These are phyloP conservation scores for Crambe crambe DNA, from an alignment of 37 sponge, comb jelly and placozoan genomes.

Conservation along the genomic window DNA sequence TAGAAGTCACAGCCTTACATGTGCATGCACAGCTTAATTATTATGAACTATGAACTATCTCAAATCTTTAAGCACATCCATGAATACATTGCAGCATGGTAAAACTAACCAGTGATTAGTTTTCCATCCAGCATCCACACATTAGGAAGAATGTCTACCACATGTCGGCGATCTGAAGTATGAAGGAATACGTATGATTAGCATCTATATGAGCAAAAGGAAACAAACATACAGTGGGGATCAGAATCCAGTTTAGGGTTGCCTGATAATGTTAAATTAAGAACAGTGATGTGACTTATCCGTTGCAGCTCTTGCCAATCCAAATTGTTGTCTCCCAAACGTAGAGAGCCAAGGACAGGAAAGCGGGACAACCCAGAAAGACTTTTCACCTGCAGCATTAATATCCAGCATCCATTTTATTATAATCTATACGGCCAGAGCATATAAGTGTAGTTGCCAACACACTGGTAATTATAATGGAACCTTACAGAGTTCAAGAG, in stretches of 20 bases:
- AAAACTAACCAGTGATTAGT: constrained; percentile 58
- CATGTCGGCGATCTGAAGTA: constrained; percentile 61
- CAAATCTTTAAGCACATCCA: no score
- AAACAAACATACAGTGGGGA: constrained; percentile 59
- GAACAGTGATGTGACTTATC: constrained; percentile 41
- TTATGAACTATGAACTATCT: no score
- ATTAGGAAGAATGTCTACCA: constrained; percentile 60
- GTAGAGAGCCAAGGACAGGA: constrained; percentile 59
- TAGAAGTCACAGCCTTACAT: no score
- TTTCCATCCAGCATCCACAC: constrained; percentile 74
- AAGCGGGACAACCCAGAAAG: constrained; percentile 46
- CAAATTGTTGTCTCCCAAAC: constrained; percentile 48
- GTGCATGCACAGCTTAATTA: no score
- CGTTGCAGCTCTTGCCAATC: constrained; percentile 59
- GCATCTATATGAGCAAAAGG: no score
- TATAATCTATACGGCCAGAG: no score
- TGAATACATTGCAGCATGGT: no score
- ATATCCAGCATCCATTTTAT: no score
- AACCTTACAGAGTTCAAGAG: no score
- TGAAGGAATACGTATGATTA: no score
- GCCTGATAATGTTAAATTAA: constrained; percentile 52
- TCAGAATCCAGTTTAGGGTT: constrained; percentile 60
- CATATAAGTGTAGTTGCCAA: no score
- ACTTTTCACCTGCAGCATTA: constrained; percentile 55
- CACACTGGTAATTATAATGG: no score